Base-by-base conservation (phyloP, 2,113 vertebrate species). In the Muntiacus reevesi region DNA sequence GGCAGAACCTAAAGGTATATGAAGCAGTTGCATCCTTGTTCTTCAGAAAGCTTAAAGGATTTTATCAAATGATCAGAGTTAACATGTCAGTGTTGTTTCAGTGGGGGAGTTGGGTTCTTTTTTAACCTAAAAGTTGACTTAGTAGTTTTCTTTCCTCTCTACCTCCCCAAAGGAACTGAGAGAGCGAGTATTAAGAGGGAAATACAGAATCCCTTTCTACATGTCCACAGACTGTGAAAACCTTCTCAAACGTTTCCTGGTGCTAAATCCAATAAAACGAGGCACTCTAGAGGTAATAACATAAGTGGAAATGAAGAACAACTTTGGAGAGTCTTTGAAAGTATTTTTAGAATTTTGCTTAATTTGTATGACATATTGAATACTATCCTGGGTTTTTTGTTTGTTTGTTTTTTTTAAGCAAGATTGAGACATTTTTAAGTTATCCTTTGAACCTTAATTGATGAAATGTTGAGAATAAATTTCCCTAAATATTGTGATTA, bases 191-290 rank as follows among this genome's bases (percentile, higher is more conserved):
- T 99, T 99, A 88, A 98, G 99, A 92, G 99, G 99, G 67, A 99
- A 99, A 99, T 99, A 99, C 98, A 99, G 99, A 96, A 99, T 99
- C 98, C 99, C 99, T 57, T 99, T 99, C 99, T 99, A 99, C 99
- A 99, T 99, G 99, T 99, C 99, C 98, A 99, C 99, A 79, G 99
- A 99, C 99, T 99, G 99, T 98, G 99, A 99, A 99, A 99, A 99
- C 98, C 99, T 99, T 91, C 99, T 99, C 87, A 99, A 99, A 96
- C 99, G 99, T 97, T 99, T 99, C 98, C 99, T 99, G 98, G 99
- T 99, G 99, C 99, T 99, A 98, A 99, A 99, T 98, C 99, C 99
- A 95, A 98, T 99, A 95, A 99, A 99, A 98, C 99, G 99, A 98
- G 99, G 99, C 98, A 99, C 99, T 98, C 99, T 99, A 97, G 99